Conservation (phyloP, 2,113 vertebrate species). For the Sceloporus undulatus region DNA sequence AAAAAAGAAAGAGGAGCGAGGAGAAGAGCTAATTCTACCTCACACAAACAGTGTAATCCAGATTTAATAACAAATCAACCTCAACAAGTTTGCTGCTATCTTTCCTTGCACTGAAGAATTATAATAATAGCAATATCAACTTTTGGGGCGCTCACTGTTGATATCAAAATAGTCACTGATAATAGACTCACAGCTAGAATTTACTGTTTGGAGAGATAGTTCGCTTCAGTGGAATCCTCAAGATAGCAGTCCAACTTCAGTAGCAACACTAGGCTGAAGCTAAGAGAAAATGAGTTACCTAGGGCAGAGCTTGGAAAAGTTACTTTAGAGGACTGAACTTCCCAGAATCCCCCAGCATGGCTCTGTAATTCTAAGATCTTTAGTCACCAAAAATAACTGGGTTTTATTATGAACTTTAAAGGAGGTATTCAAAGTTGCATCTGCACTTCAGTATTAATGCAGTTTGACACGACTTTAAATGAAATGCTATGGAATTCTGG, state of each 20-base stretch:
- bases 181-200: neutral
- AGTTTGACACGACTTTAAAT: too few species aligned
- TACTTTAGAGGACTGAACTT: too few species aligned
- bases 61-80: conserved; percentile 81
- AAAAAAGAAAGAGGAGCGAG: conserved; percentile 81
- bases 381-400: too few species aligned
- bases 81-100: conserved; percentile 66
- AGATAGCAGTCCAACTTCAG: neutral
- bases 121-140: conserved; percentile 42
- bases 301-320: too few species aligned
- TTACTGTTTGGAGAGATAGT: neutral
- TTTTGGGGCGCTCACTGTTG: conserved; percentile 48
- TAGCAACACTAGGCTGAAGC: neutral
- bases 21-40: conserved; percentile 89
- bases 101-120: conserved; percentile 45
- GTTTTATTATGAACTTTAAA: too few species aligned
- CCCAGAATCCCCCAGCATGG: too few species aligned
- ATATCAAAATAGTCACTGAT: neutral
- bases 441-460: too few species aligned
- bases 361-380: too few species aligned
- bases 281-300: neutral
- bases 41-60: conserved; percentile 84
- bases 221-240: neutral
- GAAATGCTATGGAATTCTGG: too few species aligned
- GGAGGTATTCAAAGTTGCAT: neutral